Evolutionary conservation across 2,113 vertebrate genomes (phyloP).

Genomic region (Noctilio leporinus): DNA sequence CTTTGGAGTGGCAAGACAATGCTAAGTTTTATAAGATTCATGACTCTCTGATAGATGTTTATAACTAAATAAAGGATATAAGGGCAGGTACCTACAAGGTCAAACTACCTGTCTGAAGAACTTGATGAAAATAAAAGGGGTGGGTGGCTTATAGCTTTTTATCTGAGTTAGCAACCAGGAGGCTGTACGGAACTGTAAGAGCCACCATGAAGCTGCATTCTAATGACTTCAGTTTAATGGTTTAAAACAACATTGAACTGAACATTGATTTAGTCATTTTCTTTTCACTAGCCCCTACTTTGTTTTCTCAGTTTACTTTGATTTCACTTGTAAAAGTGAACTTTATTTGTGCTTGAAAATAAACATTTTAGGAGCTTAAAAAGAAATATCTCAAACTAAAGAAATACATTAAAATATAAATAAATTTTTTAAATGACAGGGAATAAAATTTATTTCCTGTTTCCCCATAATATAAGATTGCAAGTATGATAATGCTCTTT

Average conservation of each 20-base stretch:
- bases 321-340: constrained; percentile 3
- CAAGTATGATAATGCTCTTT: not conserved
- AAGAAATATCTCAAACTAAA: not conserved
- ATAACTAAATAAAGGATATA: not conserved
- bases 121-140: not conserved
- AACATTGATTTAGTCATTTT: not conserved
- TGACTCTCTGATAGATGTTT: not conserved
- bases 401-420: not conserved
- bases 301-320: not conserved
- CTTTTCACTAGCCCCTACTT: not conserved
- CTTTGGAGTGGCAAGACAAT: not conserved
- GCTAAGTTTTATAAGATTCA: not conserved
- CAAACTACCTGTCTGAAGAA: not conserved
- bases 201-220: not conserved
- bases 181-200: not conserved
- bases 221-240: not conserved
- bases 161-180: not conserved
- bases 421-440: not conserved
- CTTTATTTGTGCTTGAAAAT: not conserved
- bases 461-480: not conserved
- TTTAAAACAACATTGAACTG: not conserved
- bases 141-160: not conserved
- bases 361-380: not conserved
- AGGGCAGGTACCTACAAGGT: not conserved
- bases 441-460: not conserved